Conservation (phyloP, 2,113 vertebrate genomes). For the Pangasianodon gigas region DNA sequence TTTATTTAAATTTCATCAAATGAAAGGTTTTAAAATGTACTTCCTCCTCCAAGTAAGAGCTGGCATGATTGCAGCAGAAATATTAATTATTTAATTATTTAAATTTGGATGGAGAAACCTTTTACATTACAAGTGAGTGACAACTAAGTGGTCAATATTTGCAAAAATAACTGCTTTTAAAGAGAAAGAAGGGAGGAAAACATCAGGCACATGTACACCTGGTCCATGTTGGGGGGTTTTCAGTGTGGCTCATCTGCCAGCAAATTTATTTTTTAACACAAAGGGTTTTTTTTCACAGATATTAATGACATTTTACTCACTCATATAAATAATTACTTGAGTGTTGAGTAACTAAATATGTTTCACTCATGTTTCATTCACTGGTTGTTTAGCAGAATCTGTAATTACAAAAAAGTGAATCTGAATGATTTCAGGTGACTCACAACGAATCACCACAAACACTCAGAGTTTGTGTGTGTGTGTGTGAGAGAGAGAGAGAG, state of each 20-base stretch:
- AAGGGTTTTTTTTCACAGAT: background rate
- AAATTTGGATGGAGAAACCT: background rate
- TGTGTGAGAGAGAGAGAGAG: background rate
- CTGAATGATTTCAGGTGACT: slow-evolving; percentile 18
- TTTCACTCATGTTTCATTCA: background rate
- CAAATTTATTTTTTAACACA: background rate
- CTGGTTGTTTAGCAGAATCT: background rate
- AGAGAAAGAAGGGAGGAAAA: background rate
- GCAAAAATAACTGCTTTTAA: background rate
- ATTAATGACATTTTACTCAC: background rate
- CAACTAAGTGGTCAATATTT: background rate
- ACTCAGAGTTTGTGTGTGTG: background rate
- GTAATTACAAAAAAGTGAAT: background rate
- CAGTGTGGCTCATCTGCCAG: background rate
- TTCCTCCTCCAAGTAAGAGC: background rate
- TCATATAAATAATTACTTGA: background rate
- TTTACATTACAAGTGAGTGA: background rate
- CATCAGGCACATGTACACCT: background rate
- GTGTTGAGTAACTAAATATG: background rate
- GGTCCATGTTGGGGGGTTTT: background rate
- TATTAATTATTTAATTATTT: background rate
- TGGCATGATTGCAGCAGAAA: background rate
- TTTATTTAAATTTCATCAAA: no score
- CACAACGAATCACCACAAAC: background rate
- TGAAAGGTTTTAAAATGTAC: no score